phyloP scores from a whole-genome alignment of 2,113 vertebrate genomes.

The Catharus bicknelli region DNA sequence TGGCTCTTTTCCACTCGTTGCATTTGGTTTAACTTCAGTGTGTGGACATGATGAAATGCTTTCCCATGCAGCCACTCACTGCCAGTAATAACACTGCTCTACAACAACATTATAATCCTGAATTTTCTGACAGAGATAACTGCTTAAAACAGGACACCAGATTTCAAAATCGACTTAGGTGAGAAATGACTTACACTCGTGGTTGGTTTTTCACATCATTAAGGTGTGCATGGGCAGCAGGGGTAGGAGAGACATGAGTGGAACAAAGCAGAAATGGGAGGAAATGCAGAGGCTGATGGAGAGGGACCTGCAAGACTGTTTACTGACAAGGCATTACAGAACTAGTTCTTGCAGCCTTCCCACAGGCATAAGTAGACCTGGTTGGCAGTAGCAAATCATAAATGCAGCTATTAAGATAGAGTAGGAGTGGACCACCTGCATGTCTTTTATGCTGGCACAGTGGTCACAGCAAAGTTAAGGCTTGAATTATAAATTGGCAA shows the following conservation, averaged over 20 bases:
- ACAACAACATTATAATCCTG: background rate
- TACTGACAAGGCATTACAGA: background rate
- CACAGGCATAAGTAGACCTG: background rate
- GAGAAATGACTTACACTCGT: background rate
- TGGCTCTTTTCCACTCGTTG: background rate
- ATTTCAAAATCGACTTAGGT: background rate
- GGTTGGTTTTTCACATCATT: background rate
- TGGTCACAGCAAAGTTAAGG: background rate
- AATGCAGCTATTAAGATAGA: background rate
- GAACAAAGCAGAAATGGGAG: background rate
- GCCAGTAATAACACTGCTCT: background rate
- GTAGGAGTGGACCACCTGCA: background rate
- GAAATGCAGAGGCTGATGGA: background rate
- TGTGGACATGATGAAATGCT: background rate
- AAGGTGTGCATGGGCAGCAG: background rate
- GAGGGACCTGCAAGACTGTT: background rate
- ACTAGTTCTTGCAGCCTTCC: background rate
- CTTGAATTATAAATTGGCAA: background rate
- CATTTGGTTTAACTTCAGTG: background rate
- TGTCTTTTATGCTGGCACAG: constrained; percentile 7
- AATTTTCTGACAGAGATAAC: background rate
- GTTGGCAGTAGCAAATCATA: background rate
- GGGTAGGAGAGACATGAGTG: fast-evolving
- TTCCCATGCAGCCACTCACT: background rate
- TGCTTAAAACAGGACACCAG: background rate